Percentiles rank a stretch among this genome's conserved stretches.
phyloP scores from a whole-genome alignment of 2,888 invertebrate genomes.

The Calameuta filiformis region DNA sequence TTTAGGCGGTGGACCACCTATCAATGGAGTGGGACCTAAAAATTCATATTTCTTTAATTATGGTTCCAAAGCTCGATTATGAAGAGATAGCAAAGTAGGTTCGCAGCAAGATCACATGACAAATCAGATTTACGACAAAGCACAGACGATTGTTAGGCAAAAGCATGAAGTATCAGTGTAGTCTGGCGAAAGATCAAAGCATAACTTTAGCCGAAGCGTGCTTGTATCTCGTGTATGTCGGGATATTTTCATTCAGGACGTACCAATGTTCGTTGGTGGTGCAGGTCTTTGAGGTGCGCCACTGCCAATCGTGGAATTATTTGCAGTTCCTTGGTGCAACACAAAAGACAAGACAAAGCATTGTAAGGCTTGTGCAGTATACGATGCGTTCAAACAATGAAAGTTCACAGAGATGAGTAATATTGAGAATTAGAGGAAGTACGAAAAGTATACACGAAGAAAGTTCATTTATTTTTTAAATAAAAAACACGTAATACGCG shows the following conservation, averaged over 20 bases:
- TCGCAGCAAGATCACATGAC: not conserved
- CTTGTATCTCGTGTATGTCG: not conserved
- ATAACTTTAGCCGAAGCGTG: not conserved
- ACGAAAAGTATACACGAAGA: not conserved
- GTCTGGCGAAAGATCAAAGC: not conserved
- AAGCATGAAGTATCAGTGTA: not conserved
- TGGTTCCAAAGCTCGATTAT: not conserved
- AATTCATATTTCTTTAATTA: not conserved
- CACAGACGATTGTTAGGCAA: not conserved
- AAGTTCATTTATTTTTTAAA: not conserved
- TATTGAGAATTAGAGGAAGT: not conserved
- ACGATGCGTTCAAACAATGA: not conserved
- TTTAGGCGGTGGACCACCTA: conserved; percentile 60
- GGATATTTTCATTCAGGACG: conserved; percentile 31
- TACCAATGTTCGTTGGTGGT: conserved; percentile 64
- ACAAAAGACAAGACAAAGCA: conserved; percentile 11
- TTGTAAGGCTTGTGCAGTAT: not conserved
- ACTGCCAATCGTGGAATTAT: conserved; percentile 46
- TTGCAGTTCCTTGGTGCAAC: conserved; percentile 58
- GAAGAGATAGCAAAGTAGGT: not conserved
- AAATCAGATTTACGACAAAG: not conserved
- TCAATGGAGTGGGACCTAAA: not conserved
- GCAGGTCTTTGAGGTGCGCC: conserved; percentile 61
- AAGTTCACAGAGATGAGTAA: not conserved
- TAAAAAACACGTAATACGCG: not conserved